phyloP scores from a whole-genome alignment of 1,140 invertebrate species.

The Bradynema listronoti region DNA sequence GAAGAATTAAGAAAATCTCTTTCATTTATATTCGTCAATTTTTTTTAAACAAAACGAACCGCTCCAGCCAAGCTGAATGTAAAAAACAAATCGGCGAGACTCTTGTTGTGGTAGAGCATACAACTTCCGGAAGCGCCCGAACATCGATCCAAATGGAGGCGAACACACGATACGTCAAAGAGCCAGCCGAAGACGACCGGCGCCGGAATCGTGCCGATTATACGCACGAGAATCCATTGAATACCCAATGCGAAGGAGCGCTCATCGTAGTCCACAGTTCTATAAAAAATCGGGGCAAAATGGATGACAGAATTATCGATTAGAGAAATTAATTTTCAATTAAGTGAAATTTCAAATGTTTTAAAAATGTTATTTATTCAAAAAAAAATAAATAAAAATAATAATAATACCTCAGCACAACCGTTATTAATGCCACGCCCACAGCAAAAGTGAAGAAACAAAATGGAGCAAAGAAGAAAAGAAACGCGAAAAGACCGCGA shows the following conservation, averaged over 20 bases:
- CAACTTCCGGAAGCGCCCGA: slow-evolving; percentile 44
- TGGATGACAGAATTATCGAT: too few relatives aligned
- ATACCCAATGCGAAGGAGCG: slow-evolving; percentile 56
- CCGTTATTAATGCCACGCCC: slow-evolving; percentile 55
- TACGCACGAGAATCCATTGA: slow-evolving; percentile 56
- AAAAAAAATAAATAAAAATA: neutral
- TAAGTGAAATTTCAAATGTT: too few relatives aligned
- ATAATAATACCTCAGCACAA: slow-evolving; percentile 47
- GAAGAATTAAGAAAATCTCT: neutral
- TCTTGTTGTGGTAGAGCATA: slow-evolving; percentile 56
- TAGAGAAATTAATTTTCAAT: too few relatives aligned
- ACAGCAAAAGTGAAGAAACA: slow-evolving; percentile 57
- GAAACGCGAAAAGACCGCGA: slow-evolving; percentile 47
- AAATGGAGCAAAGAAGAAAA: slow-evolving; percentile 55
- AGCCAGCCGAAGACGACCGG: slow-evolving; percentile 57
- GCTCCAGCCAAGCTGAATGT: slow-evolving; percentile 53
- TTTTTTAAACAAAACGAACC: slow-evolving; percentile 21
- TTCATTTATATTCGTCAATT: slow-evolving; percentile 13
- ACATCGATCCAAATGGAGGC: slow-evolving; percentile 52
- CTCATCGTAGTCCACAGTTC: slow-evolving; percentile 56
- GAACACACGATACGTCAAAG: slow-evolving; percentile 57
- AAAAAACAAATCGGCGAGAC: slow-evolving; percentile 53
- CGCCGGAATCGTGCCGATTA: slow-evolving; percentile 56
- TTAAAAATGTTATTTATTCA: too few relatives aligned
- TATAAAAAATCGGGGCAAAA: too few relatives aligned